Evolutionary conservation across 2,797 vertebrate species (phyloP).

Genomic region (Pelobates cultripes): DNA sequence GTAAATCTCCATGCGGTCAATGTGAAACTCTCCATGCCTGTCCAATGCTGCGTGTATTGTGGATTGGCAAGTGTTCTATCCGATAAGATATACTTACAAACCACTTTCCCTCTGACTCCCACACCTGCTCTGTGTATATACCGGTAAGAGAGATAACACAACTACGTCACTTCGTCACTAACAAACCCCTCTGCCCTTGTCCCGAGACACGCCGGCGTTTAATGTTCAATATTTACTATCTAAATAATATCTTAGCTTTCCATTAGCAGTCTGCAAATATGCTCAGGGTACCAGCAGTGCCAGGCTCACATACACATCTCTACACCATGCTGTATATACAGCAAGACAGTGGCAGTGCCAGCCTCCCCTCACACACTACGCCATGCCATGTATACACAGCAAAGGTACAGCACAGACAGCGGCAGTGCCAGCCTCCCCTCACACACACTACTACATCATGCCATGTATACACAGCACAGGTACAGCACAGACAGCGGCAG

Average conservation of each 20-base stretch:
- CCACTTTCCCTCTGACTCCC: neutral
- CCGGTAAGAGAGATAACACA: neutral
- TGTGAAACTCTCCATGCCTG: neutral
- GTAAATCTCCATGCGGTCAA: neutral
- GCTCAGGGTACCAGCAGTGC: neutral
- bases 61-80: neutral
- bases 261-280: neutral
- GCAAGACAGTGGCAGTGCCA: neutral
- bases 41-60: neutral
- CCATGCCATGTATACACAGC: neutral
- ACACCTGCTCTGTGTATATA: neutral
- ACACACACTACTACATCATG: neutral
- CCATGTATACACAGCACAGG: neutral
- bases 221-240: conserved; percentile 31
- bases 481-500: too few relatives aligned
- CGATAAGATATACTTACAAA: neutral
- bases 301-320: neutral
- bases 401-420: neutral
- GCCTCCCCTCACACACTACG: neutral
- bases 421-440: neutral
- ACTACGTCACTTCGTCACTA: neutral
- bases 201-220: conserved; percentile 1
- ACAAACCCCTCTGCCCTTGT: conserved; percentile 1
- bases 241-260: conserved; percentile 21
- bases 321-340: neutral